Base-by-base conservation (phyloP, 2,888 invertebrate species). In the Oscheius sp. region DNA sequence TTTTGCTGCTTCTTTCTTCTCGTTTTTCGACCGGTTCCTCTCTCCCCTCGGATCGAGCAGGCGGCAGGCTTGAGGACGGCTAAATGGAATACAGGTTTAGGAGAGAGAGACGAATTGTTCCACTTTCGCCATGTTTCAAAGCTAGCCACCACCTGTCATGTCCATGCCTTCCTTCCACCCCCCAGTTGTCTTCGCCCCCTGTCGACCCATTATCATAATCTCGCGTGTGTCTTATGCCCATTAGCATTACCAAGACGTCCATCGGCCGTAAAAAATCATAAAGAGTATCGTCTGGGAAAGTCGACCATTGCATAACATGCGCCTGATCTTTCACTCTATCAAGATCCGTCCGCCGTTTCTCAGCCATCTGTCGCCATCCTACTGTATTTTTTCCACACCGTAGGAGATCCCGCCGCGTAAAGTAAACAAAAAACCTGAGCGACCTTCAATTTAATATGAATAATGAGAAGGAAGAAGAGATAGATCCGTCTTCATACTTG, bases 1-100 rank as follows among this genome's bases (percentile, higher is more conserved):
- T 62, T 62, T 62, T 62, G 62, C 47, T 47, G 47, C 47, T 62
- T 62, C 62, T 62, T 62, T 62, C 62, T 62, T 62, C 59, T 62
- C 62, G 62, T 62, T 62, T 62, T 62, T 62, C 62, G 62, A 47
- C 30, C 47, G 33, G 62, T 30, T 62, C 32, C 62, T 44, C 28
- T 44, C 44, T 17, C 30, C 30, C 28, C 22, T 32, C 30, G 26
- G 44, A 59, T 59, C 59, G 59, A 59, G 59, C 59, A 41, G 59
- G 59, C 59, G 44, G 44, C 56, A 56, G 22, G 36, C 36, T 36
- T 26, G 33, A 20, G 32, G 47, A 8, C 26, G 44, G 59, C 59
- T 59, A 59, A 59, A 59, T 59, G 59, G 28, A 59, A 59, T 59
- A 59, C 59, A 59, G 59, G 59, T 59, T 59, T 59, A 14, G 59